Evolutionary conservation across 2,113 vertebrate genomes (phyloP).

Genomic region (Sylvietta virens): DNA sequence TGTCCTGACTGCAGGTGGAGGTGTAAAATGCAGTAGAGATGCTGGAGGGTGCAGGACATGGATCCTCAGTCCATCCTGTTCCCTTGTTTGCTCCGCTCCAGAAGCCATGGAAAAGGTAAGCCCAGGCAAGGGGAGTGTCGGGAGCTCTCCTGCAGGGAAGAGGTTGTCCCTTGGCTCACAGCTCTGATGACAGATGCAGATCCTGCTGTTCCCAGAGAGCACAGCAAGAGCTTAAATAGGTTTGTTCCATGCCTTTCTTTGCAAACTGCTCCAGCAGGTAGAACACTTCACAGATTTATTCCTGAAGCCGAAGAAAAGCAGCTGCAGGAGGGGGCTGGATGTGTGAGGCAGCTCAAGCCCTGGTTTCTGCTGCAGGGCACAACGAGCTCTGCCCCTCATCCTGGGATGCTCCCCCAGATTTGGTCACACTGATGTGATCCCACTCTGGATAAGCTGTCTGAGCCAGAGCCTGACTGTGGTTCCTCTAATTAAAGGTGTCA

Average conservation of each 20-base stretch:
- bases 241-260: background rate
- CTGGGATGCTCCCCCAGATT: background rate
- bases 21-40: background rate
- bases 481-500: conserved; percentile 13
- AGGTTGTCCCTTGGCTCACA: background rate
- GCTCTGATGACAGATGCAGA: background rate
- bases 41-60: background rate
- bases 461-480: background rate
- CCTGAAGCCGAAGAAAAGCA: background rate
- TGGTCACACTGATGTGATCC: background rate
- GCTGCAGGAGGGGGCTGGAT: background rate
- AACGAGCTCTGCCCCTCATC: background rate
- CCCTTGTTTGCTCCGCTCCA: background rate
- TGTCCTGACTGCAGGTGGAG: background rate
- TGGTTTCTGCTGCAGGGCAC: background rate
- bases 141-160: background rate
- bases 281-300: background rate
- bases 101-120: background rate
- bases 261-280: background rate
- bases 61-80: background rate
- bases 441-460: background rate
- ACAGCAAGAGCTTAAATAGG: background rate
- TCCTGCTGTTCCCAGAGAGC: background rate
- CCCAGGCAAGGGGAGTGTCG: accelerated
- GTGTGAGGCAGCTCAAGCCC: background rate